Evolutionary conservation across 2,888 invertebrate genomes (phyloP), one percentile per base, ranked within the genome.

Genomic region (Ferdinandea cuprea): DNA sequence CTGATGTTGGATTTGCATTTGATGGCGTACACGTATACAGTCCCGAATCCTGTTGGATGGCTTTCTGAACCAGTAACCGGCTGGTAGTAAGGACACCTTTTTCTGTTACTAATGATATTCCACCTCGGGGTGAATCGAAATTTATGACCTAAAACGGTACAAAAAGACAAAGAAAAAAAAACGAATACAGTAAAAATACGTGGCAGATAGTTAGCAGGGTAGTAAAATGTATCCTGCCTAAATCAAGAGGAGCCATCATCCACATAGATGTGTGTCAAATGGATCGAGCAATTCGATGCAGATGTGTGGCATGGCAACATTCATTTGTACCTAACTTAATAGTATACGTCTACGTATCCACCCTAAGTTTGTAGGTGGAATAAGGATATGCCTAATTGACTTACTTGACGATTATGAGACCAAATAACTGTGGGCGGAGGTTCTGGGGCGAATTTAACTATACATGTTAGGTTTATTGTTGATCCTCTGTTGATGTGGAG

Each of bases 121-220:
- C 97, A 48, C 97, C 97, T 61, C 96, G 93, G 35, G 96, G 96
- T 72, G 97, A 96, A 92, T 97, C 96, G 91, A 96, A 97, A 92
- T 96, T 97, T 92, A 97, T 96, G 88, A 94, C 94, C 94, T 96
- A 92, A 86, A 91, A 90, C 71, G 71, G 56, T 37, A 65, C 37
- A 50, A 80, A 68, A 61, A 17, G 13, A 73, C 65, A 58, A 50
- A 76, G 13, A 56, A 42, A 32, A 15, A 7, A 61, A 30, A 61
- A 3, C 58, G 46, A 59, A 25, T 61, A 68, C 68, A 68, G 32
- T 71, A 66, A 61, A 68, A 74, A 37, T 46, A 37, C 28, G 40
- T 54, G 21, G 13, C 21, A 50, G 17, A 65, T 65, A 50, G 48
- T 69, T 58, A 69, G 40, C 2, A 42, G 42, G 13, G 42, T 66